These are phyloP conservation scores for Plectrocnemia conspersa DNA, from an alignment of 1,140 invertebrate species.

Conservation along the genomic window DNA sequence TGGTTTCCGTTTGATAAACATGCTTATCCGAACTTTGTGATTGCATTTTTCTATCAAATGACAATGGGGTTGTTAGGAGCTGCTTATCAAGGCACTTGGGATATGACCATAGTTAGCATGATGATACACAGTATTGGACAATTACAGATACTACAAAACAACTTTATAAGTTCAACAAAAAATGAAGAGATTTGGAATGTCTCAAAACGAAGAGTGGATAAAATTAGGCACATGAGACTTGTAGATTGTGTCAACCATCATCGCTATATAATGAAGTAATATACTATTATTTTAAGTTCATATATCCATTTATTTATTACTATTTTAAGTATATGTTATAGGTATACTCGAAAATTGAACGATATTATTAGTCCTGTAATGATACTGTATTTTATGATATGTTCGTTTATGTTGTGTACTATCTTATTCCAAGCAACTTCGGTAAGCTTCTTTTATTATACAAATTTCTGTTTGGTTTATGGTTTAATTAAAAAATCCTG, in stretches of 20 bases:
- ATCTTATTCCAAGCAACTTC: slow-evolving; percentile 40
- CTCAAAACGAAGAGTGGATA: too few species aligned
- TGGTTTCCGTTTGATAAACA: slow-evolving; percentile 37
- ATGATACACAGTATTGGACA: slow-evolving; percentile 35
- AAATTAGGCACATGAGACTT: slow-evolving; percentile 17
- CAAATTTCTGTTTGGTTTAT: neutral
- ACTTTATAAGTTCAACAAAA: slow-evolving; percentile 21
- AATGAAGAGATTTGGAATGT: too few species aligned
- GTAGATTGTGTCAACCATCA: slow-evolving; percentile 36
- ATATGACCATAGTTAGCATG: slow-evolving; percentile 31
- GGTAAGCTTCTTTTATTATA: slow-evolving; percentile 29
- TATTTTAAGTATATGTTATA: too few species aligned
- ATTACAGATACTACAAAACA: slow-evolving; percentile 31
- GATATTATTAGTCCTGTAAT: slow-evolving; percentile 37
- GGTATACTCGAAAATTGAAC: slow-evolving; percentile 36
- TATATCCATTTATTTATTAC: too few species aligned
- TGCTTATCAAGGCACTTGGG: slow-evolving; percentile 31
- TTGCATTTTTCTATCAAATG: slow-evolving; percentile 31
- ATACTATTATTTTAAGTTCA: too few species aligned
- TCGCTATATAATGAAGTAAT: slow-evolving; percentile 24
- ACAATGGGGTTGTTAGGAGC: slow-evolving; percentile 31
- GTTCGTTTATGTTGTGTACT: slow-evolving; percentile 38
- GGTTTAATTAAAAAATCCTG: too few species aligned
- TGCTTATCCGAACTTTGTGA: slow-evolving; percentile 18
- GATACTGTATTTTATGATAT: slow-evolving; percentile 41